Conservation (phyloP, 1,140 invertebrate species). For the Drosophila rufa region DNA sequence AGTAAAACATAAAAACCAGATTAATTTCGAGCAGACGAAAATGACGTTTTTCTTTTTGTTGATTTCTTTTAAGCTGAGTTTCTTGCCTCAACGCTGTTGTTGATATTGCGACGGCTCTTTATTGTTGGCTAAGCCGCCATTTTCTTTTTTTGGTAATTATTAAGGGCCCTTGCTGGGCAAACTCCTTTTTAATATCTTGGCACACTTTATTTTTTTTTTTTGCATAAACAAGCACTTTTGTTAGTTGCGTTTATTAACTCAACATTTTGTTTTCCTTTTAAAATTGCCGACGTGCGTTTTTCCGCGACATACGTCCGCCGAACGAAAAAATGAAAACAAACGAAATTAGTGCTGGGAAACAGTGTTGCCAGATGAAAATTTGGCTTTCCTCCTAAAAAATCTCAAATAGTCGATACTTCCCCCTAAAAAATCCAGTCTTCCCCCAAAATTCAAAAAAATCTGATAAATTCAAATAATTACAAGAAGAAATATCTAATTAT, state of each 20-base stretch:
- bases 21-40: conserved; percentile 70
- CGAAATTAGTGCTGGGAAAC: not conserved
- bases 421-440: no score
- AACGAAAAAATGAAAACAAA: conserved; percentile 32
- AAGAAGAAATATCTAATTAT: no score
- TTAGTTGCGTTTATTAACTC: not conserved
- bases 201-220: not conserved
- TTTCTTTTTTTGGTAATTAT: conserved; percentile 47
- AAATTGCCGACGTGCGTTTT: not conserved
- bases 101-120: conserved; percentile 58
- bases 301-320: conserved; percentile 20
- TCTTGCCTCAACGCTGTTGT: conserved; percentile 52
- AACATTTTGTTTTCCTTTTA: conserved; percentile 3
- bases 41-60: conserved; percentile 36
- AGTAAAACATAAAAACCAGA: conserved; percentile 81
- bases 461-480: no score
- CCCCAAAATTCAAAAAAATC: no score
- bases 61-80: conserved; percentile 67
- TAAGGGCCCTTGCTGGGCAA: not conserved
- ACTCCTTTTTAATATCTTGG: not conserved
- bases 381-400: no score
- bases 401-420: no score
- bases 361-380: no score
- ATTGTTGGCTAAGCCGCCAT: conserved; percentile 71
- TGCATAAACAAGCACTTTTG: not conserved